Evolutionary conservation across 2,888 invertebrate genomes (phyloP), one percentile per base, ranked within the genome.

Genomic region (Azorinus chamasolen): DNA sequence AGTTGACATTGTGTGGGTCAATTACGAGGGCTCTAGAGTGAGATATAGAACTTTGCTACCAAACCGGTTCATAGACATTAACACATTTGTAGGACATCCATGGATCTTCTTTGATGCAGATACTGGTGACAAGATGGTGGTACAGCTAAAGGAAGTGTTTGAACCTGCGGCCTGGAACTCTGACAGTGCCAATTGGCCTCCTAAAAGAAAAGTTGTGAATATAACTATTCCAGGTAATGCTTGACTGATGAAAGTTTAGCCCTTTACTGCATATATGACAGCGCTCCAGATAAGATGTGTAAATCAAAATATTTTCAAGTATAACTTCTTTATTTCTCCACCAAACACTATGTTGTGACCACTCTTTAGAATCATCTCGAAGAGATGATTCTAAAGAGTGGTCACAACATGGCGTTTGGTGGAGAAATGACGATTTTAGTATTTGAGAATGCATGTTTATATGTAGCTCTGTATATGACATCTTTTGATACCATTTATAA

Each of bases 41-140:
- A 94, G 94, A 61, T 96, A 96, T 89, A 93, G 94, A 87, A 94
- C 94, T 0, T 89, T 97, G n/a, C 89, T 92, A 0, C 94, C 95
- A 0, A 93, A 93, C 0, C 93, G 94, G 4, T 94, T 92, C 86
- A 93, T 95, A 61, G 95, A 96, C 87, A 94, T 97, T 0, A 96
- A 96, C 86, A 96, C 97, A 0, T 97, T 94, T 91, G 95, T 95
- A 16, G 95, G 96, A 0, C 97, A 97, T 93, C 96, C 96, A 0
- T 97, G 97, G 97, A 95, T 97, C 77, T 97, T 97, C 89, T 94
- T 95, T 0, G 96, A 97, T 90, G 93, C 94, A 0, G 92, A 94
- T 0, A 96, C 96, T 0, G 95, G 95, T 57, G 96, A 96, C 87
- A 94, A 95, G 45, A 93, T 95, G 92, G 94, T 95, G 10, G 95